A percentile compares a stretch with the other conserved stretches of the same genome.
These are phyloP conservation scores for Halcyon chelicuti DNA, from an alignment of 2,797 vertebrate species.

Conservation along the genomic window DNA sequence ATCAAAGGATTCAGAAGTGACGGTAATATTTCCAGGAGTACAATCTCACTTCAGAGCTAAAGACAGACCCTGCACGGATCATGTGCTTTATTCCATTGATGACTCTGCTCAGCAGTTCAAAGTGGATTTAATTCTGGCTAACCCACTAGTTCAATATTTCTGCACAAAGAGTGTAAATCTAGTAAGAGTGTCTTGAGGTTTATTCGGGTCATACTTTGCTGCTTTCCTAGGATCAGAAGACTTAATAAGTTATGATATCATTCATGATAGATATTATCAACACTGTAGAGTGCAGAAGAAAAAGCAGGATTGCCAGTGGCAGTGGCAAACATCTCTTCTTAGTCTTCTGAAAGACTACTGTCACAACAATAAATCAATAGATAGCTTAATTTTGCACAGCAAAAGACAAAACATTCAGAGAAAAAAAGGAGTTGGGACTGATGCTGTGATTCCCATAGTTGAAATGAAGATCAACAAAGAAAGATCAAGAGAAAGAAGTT, in stretches of 20 bases:
- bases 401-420: background rate
- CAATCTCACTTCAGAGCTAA: constrained; percentile 15
- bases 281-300: background rate
- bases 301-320: background rate
- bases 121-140: constrained; percentile 18
- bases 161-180: background rate
- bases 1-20: constrained; percentile 47
- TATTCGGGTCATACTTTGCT: constrained; percentile 16
- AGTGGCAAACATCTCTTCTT: constrained; percentile 25
- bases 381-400: background rate
- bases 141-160: background rate
- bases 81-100: background rate
- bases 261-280: constrained; percentile 34
- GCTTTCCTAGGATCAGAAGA: constrained; percentile 2
- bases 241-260: constrained; percentile 23
- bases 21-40: constrained; percentile 5
- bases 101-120: background rate
- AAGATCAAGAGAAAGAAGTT: background rate
- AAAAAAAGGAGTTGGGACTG: background rate
- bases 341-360: constrained; percentile 16
- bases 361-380: constrained; percentile 28
- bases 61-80: background rate
- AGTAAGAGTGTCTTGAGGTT: constrained; percentile 1
- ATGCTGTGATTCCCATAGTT: background rate
- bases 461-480: background rate